Base-by-base conservation (phyloP, 2,113 vertebrate genomes). In the Melanerpes aurifrons region DNA sequence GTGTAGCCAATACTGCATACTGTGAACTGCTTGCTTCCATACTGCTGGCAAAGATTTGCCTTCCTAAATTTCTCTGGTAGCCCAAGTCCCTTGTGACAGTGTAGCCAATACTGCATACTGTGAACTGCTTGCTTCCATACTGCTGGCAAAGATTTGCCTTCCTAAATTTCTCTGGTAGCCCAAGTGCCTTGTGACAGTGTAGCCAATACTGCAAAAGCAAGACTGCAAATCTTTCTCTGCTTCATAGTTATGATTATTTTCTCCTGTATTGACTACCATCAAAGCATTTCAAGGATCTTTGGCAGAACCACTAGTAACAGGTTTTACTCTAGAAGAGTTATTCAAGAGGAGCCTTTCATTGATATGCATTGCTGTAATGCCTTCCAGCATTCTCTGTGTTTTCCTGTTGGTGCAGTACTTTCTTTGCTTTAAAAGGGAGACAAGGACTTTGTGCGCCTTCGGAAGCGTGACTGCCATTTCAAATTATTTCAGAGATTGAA, bases 371-470 rank as follows among this genome's bases (percentile, higher is more conserved):
- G 80, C 91, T 94, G 50, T 82, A 93, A 90, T 86, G 74, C 95
- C 78, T 94, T 95, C 80, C 40, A 92, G 86, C 75, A 67, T 90
- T 91, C 85, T 69, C 71, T 82, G 61, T 82, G 5, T 82, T 87
- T 92, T 74, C 71, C 78, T 88, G 63, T 48, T 0, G 3, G 66
- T 93, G 80, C 91, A 92, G 74, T 82, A 91, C 40, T 66, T 95
- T 82, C 82, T 85, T 94, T 92, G 45, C 87, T 92, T 93, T 90
- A 90, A 94, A 96, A 95, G 68, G 86, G 77, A 94, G 89, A 94
- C 92, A 75, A 95, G 91, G 93, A 95, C 82, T 93, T 76, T 58
- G 59, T 94, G 86, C 32, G 8, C 71, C 83, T 96, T 96, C 76
- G 62, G 82, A 79, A 94, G 92, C 47, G 1, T 94, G 90, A 92